Evolutionary conservation across 2,888 invertebrate genomes (phyloP).

Genomic region (Dioctria rufipes): DNA sequence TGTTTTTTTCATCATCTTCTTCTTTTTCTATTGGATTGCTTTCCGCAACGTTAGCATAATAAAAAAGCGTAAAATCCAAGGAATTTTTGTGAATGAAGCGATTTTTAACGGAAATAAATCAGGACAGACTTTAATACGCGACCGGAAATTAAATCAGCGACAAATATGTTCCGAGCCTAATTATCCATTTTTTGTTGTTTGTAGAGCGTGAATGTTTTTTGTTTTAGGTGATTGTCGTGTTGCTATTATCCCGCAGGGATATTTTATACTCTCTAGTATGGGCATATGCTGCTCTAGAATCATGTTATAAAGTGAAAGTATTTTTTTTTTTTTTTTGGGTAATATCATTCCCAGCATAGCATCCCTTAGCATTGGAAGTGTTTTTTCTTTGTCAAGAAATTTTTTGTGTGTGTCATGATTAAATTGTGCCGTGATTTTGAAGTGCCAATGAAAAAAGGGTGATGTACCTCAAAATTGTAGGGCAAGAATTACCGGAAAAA

Average conservation of each 20-base stretch:
- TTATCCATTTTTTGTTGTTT: conserved; percentile 31
- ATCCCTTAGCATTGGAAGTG: not conserved
- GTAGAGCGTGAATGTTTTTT: no score
- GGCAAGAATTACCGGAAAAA: not conserved
- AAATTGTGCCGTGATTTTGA: conserved; percentile 7
- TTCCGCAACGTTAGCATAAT: not conserved
- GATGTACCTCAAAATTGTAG: conserved; percentile 9
- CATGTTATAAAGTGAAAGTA: conserved; percentile 20
- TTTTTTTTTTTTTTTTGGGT: not conserved
- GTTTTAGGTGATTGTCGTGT: no score
- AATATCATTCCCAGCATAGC: not conserved
- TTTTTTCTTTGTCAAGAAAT: conserved; percentile 6
- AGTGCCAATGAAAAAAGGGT: conserved; percentile 26
- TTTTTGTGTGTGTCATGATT: not conserved
- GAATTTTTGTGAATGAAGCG: not conserved
- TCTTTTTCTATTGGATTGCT: conserved; percentile 12
- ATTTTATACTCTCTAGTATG: no score
- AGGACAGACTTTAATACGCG: conserved; percentile 20
- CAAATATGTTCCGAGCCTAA: conserved; percentile 34
- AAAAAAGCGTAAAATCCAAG: not conserved
- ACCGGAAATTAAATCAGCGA: conserved; percentile 48
- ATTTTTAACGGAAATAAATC: conserved; percentile 4
- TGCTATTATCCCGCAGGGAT: no score
- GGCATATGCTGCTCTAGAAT: no score
- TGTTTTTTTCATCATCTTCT: no score